Percentiles rank a stretch among this genome's conserved stretches.
Conservation (phyloP, 2,797 vertebrate genomes). For the Danio choprae region DNA sequence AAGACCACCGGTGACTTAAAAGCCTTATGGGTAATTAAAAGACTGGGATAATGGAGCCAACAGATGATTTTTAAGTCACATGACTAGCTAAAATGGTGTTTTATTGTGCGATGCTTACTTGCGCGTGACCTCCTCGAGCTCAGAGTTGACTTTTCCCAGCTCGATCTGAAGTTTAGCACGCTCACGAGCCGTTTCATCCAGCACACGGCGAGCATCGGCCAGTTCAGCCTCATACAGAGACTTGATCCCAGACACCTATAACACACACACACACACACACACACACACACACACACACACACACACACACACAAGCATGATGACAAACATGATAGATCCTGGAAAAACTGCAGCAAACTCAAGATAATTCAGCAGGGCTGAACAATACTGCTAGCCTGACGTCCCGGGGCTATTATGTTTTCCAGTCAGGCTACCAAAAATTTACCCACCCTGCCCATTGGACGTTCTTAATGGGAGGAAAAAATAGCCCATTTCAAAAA, state of each 20-base stretch:
- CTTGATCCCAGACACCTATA: conserved; percentile 90
- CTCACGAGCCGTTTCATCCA: conserved; percentile 94
- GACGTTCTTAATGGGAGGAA: too few relatives aligned
- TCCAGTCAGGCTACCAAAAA: too few relatives aligned
- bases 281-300: too few relatives aligned
- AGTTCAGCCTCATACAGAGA: conserved; percentile 92
- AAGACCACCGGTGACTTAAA: conserved; percentile 9
- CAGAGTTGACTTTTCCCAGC: conserved; percentile 87
- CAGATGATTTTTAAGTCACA: not conserved
- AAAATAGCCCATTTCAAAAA: too few relatives aligned
- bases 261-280: too few relatives aligned
- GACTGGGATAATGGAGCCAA: not conserved
- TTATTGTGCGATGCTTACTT: conserved; percentile 70
- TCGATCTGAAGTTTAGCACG: conserved; percentile 93
- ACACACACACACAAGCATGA: too few relatives aligned
- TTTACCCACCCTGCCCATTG: too few relatives aligned
- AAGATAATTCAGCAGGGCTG: too few relatives aligned
- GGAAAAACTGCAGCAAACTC: too few relatives aligned
- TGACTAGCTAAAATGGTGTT: not conserved
- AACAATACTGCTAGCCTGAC: too few relatives aligned
- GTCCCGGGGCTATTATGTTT: too few relatives aligned
- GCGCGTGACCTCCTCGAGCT: conserved; percentile 89
- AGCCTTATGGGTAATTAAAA: conserved; percentile 23
- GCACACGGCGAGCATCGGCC: conserved; percentile 89
- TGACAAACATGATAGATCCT: too few relatives aligned